A percentile compares a stretch with the other conserved stretches of the same genome.
Conservation (phyloP, 2,888 invertebrate genomes). For the Diarsia rubi region DNA sequence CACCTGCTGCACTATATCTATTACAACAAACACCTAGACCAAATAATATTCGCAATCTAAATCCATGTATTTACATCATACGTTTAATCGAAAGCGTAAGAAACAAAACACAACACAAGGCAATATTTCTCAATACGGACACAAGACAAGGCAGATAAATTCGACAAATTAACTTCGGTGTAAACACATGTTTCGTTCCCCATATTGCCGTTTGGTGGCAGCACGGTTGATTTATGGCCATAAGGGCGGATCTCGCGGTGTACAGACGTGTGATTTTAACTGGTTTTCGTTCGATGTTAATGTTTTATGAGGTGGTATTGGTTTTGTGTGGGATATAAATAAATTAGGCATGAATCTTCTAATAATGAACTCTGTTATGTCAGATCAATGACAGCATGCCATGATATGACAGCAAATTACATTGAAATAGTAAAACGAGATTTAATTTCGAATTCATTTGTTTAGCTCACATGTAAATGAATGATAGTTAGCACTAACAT, state of each 20-base stretch:
- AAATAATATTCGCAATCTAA: background rate
- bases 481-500: no score
- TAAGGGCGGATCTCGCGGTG: conserved; percentile 76
- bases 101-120: conserved; percentile 70
- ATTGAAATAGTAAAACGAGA: background rate
- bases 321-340: conserved; percentile 32
- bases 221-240: conserved; percentile 88
- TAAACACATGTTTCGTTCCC: conserved; percentile 90
- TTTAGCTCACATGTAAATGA: no score
- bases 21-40: background rate
- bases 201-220: conserved; percentile 89
- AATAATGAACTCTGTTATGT: background rate
- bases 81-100: conserved; percentile 64
- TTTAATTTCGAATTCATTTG: no score
- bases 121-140: conserved; percentile 88
- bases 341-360: background rate
- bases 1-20: background rate
- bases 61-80: conserved; percentile 44
- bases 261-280: conserved; percentile 75
- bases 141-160: conserved; percentile 88
- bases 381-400: background rate
- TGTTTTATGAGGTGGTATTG: conserved; percentile 67
- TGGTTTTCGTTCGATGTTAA: conserved; percentile 70
- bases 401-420: background rate
- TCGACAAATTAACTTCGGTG: conserved; percentile 90